Base-by-base conservation (phyloP, 2,113 vertebrate species). In the Globicephala melas region DNA sequence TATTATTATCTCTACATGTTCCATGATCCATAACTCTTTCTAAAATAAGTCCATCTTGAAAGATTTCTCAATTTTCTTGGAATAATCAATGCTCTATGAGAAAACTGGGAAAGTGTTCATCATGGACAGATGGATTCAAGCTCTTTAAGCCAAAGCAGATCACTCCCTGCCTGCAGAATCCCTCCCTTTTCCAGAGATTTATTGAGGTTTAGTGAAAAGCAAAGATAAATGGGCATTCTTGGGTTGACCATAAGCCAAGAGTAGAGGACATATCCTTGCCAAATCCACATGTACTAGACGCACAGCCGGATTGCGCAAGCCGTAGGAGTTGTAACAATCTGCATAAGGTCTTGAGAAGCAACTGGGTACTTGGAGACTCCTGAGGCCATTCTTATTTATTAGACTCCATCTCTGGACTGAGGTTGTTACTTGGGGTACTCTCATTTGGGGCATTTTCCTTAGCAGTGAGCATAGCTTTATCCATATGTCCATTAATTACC, bases 221-320 rank as follows among this genome's bases (percentile, higher is more conserved):
- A 95, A 95, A 97, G 95, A 92, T 95, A 96, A 91, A 97, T 94
- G 67, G 80, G 67, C 91, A 93, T 96, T 88, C 79, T 63, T 89
- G 89, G 70, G 89, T 60, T 97, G 79, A 96, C 91, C 92, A 71
- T 28, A 92, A 95, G 97, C 98, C 94, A 96, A 96, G 63, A 95
- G 26, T 5, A 47, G 50, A 94, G 20, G 44, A 36, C 26, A 88
- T 17, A 80, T 58, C 8, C 53, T 73, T 97, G 93, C 93, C 97
- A 98, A 95, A 73, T n/a, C 70, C 33, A 68, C 68, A 67, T 94
- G 77, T 86, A 87, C 68, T 84, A 33, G 71, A 94, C n/a, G 20
- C 53, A 77, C 50, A 84, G 58, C 26, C 21, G 55, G 62, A 58
- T 33, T 84, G 31, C 38, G 47, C 20, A 92, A 36, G 7, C 53